These are phyloP conservation scores for Melopsittacus undulatus DNA, from an alignment of 2,797 vertebrate genomes.

Conservation along the genomic window DNA sequence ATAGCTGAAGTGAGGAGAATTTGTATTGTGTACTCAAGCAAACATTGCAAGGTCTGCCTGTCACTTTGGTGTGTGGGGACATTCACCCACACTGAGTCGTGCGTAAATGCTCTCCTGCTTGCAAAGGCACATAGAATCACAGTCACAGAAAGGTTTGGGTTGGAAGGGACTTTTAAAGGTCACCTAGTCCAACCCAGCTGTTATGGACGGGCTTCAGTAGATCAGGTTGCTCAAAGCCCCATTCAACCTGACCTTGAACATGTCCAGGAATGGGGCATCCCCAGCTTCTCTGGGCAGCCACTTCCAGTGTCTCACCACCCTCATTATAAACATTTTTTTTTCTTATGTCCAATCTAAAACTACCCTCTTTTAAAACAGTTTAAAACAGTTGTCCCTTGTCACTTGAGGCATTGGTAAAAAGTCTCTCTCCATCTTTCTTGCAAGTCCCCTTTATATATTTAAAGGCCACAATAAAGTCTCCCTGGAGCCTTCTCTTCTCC, in stretches of 20 bases:
- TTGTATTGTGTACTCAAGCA: neutral
- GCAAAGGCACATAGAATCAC: neutral
- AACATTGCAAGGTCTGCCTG: neutral
- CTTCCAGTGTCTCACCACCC: neutral
- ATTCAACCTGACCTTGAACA: neutral
- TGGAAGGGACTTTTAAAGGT: neutral
- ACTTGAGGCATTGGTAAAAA: neutral
- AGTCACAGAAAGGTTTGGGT: neutral
- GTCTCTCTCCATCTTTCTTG: neutral
- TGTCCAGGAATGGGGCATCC: neutral
- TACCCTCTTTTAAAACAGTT: neutral
- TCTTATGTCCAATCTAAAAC: neutral
- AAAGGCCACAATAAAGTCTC: neutral
- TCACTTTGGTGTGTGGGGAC: neutral
- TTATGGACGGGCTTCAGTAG: neutral
- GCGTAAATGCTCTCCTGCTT: neutral
- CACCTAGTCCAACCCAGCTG: neutral
- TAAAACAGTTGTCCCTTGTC: neutral
- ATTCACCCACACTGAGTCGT: neutral
- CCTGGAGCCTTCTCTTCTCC: neutral
- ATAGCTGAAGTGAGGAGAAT: neutral
- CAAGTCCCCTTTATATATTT: neutral
- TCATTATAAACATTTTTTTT: neutral
- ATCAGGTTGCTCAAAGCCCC: neutral
- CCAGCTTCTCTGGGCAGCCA: neutral